These are phyloP conservation scores for Thera britannica DNA, from an alignment of 2,888 invertebrate genomes.

Conservation along the genomic window DNA sequence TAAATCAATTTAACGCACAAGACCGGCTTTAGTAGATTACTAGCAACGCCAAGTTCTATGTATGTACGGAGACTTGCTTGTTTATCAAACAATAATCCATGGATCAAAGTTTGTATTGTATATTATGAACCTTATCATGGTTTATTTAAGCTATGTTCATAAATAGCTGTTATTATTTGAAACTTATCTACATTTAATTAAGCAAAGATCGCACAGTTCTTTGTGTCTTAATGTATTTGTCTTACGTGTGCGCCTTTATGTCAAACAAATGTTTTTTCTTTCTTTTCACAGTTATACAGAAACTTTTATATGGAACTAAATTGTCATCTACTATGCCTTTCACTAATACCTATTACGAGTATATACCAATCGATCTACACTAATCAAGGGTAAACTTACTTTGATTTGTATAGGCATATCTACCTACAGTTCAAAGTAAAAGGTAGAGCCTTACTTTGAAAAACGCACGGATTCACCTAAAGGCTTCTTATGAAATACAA, in stretches of 20 bases:
- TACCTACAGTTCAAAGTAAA: not conserved
- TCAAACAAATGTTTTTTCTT: not conserved
- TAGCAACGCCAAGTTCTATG: slow-evolving; percentile 40
- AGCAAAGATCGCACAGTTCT: not conserved
- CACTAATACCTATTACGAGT: not conserved
- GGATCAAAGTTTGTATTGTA: slow-evolving; percentile 26
- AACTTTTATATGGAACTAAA: too few species aligned
- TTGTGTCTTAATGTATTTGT: not conserved
- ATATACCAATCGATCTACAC: not conserved
- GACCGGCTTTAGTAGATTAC: slow-evolving; percentile 36
- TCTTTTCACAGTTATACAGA: too few species aligned
- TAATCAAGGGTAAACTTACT: not conserved
- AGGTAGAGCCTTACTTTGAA: not conserved
- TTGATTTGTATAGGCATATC: not conserved
- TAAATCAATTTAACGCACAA: slow-evolving; percentile 42
- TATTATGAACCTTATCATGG: not conserved
- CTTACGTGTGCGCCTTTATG: not conserved
- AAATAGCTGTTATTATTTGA: slow-evolving; percentile 1
- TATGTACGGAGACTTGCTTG: slow-evolving; percentile 35
- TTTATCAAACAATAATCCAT: slow-evolving; percentile 35
- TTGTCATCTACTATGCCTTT: too few species aligned
- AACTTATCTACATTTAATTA: slow-evolving; percentile 1
- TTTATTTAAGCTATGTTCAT: slow-evolving; percentile 10
- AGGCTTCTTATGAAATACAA: slow-evolving; percentile 23
- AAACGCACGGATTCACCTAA: slow-evolving; percentile 9